Evolutionary conservation across 2,113 vertebrate genomes (phyloP).

Genomic region (Bubo scandiacus): DNA sequence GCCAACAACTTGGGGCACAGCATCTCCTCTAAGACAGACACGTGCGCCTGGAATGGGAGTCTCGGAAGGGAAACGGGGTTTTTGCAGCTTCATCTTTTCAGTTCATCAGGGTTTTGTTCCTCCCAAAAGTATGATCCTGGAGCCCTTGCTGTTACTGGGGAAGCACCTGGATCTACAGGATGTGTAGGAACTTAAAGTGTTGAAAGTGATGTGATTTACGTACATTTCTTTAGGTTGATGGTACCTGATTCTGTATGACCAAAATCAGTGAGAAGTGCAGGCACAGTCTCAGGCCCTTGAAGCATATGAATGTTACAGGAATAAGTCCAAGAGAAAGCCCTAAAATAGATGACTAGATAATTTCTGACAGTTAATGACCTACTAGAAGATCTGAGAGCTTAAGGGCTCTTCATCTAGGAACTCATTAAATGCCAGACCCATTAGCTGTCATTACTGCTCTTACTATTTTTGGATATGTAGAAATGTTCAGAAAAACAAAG

Average conservation of each 20-base stretch:
- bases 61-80: accelerated
- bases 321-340: background rate
- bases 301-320: background rate
- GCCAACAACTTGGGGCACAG: background rate
- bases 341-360: conserved; percentile 18
- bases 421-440: conserved; percentile 13
- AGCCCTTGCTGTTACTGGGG: background rate
- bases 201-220: background rate
- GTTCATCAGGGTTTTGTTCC: background rate
- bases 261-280: background rate
- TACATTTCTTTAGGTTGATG: background rate
- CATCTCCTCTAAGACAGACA: background rate
- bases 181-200: background rate
- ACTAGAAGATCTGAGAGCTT: conserved; percentile 3
- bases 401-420: background rate
- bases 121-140: background rate
- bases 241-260: background rate
- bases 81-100: background rate
- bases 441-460: background rate
- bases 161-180: background rate
- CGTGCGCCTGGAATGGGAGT: accelerated
- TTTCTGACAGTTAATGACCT: conserved; percentile 23
- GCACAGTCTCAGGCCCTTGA: background rate
- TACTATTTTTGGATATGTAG: background rate
- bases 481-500: background rate